Base-by-base conservation (phyloP, 1,140 invertebrate genomes). In the Melipona quadrifasciata region DNA sequence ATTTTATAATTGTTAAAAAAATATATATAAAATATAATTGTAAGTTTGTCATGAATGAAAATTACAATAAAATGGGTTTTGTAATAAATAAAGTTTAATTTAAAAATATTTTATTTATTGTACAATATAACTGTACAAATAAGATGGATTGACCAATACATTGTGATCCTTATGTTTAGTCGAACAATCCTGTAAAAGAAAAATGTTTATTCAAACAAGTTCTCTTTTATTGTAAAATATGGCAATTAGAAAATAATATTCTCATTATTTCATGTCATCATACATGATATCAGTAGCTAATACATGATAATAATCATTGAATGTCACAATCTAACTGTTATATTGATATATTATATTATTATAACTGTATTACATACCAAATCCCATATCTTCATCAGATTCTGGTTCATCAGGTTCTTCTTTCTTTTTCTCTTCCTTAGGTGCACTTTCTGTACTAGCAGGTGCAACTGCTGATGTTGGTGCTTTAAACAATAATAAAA, bases 321-420 rank as follows among this genome's bases (percentile, higher is more conserved):
- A 85, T 86, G 57, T 83, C n/a, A 80, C 24, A 34, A 24, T 51
- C 19, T 21, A 65, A 65, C 57, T 61, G 19, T 19, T 79, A 77
- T 65, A 34, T 6, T 34, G 0, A n/a, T 76, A 68, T 53, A 76
- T 82, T 80, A 80, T n/a, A n/a, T n/a, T n/a, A 82, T 78, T 55
- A 87, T 80, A 86, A 75, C 91, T 84, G 76, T 68, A 51, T 80
- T 84, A 94, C 95, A 95, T 95, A 97, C 97, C 98, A 94, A 99
- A 99, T 93, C 98, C 98, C 98, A 99, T 99, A 94, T 99, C 98
- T 92, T 99, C 98, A 93, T 99, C 98, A 75, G 97, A 97, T 95
- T 98, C 98, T 93, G 97, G 96, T 86, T 97, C 58, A n/a, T 61
- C 97, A 51, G 96, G 95, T 95, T 97, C 97, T 92, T 97, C 96